These are phyloP conservation scores for Siniperca chuatsi DNA, from an alignment of 2,113 vertebrate genomes.

Conservation along the genomic window DNA sequence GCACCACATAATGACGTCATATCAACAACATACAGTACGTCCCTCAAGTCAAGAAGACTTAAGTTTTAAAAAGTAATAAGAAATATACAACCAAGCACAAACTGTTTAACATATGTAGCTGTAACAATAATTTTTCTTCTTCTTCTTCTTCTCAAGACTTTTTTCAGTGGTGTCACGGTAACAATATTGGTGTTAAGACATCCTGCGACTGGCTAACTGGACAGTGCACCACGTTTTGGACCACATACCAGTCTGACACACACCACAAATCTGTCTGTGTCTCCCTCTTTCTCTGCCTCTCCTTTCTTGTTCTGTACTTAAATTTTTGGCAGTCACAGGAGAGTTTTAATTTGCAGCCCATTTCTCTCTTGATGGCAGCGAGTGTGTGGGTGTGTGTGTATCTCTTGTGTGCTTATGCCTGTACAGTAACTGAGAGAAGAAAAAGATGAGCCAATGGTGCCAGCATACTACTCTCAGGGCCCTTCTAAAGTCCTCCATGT, in stretches of 20 bases:
- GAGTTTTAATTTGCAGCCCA: conserved; percentile 79
- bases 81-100: background rate
- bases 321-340: conserved; percentile 71
- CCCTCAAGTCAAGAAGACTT: background rate
- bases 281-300: conserved; percentile 36
- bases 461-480: conserved; percentile 66
- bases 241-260: conserved; percentile 23
- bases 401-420: conserved; percentile 38
- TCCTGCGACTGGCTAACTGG: background rate
- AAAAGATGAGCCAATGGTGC: conserved; percentile 70
- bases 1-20: background rate
- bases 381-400: conserved; percentile 47
- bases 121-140: background rate
- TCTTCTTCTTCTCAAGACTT: background rate
- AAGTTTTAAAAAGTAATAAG: background rate
- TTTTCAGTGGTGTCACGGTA: background rate
- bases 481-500: conserved; percentile 77
- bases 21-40: background rate
- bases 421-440: conserved; percentile 58
- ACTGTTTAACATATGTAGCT: background rate
- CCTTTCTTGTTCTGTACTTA: conserved; percentile 57
- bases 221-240: conserved; percentile 13
- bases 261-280: conserved; percentile 8
- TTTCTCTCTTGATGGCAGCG: conserved; percentile 76
- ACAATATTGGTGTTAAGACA: background rate